Evolutionary conservation across 2,797 vertebrate genomes (phyloP).

Genomic region (Mus caroli): DNA sequence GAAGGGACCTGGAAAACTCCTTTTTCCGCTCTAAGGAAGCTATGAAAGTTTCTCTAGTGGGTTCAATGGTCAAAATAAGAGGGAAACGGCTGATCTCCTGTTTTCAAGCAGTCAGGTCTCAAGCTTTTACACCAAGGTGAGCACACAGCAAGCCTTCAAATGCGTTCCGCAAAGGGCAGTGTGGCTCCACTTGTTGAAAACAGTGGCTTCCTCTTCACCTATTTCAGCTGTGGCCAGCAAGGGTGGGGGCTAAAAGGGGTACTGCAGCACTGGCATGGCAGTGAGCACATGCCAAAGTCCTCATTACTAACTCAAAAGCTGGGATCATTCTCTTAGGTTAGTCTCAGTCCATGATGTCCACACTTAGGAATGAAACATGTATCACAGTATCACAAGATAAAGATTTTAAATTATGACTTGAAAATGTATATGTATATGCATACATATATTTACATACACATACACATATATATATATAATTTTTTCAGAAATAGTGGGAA

Average conservation of each 20-base stretch:
- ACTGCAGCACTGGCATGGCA: neutral
- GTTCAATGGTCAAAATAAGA: constrained; percentile 8
- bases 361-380: constrained; percentile 44
- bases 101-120: constrained; percentile 1
- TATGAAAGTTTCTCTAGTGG: neutral
- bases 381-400: neutral
- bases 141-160: constrained; percentile 60
- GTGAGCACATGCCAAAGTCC: neutral
- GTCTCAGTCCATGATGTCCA: neutral
- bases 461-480: neutral
- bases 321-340: neutral
- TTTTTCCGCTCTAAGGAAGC: neutral
- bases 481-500: constrained; percentile 24
- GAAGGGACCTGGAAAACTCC: neutral
- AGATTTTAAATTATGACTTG: constrained; percentile 31
- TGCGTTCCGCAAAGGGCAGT: neutral
- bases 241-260: neutral
- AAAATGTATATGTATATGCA: neutral
- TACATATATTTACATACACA: no score
- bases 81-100: neutral
- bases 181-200: neutral
- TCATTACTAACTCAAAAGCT: neutral
- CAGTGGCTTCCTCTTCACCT: neutral
- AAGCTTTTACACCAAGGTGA: constrained; percentile 37
- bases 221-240: neutral